Base-by-base conservation (phyloP, 2,113 vertebrate genomes). In the Brachypodius melanocephalos region DNA sequence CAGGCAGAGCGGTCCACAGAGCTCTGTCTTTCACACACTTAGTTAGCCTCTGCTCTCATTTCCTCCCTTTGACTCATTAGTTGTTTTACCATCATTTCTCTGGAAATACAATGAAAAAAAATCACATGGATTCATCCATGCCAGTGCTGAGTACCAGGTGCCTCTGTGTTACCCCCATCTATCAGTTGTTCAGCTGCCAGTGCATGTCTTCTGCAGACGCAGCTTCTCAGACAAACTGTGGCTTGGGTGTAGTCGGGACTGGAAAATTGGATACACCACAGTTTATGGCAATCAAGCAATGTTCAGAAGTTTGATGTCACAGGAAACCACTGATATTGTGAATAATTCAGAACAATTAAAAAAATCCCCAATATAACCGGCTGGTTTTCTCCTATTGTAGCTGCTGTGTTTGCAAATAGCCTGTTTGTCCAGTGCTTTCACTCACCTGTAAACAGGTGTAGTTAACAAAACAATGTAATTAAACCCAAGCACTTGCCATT, bases 261-360 rank as follows among this genome's bases (percentile, higher is more conserved):
- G 91, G 89, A 97, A 96, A 95, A 86, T 48, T 95, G 93, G 86
- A 88, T 43, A 67, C 83, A 66, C 76, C 5, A 0, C 85, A 90
- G 73, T 74, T 95, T 48, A 89, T 90, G 86, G 89, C 73, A 93
- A 84, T 86, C 83, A 90, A 72, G 80, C 80, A 61, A 29, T 9
- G 65, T 63, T 93, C 94, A 95, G 72, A 90, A 87, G 76, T 42
- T 95, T 96, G 94, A 95, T 97, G 96, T 95, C 91, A 96, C 80
- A 95, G 93, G 92, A 97, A 96, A 96, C 89, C 94, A 95, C 84
- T 48, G 86, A 96, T 94, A 93, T 6, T 92, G 75, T 19, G 3
- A 93, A 72, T 93, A 84, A 90, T 89, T 92, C 48, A 72, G 29
- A 71, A 73, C 43, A 92, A 93, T 80, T 88, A 59, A 89, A 89